phyloP scores from a whole-genome alignment of 2,888 invertebrate genomes.

The Morinoia aosen region DNA sequence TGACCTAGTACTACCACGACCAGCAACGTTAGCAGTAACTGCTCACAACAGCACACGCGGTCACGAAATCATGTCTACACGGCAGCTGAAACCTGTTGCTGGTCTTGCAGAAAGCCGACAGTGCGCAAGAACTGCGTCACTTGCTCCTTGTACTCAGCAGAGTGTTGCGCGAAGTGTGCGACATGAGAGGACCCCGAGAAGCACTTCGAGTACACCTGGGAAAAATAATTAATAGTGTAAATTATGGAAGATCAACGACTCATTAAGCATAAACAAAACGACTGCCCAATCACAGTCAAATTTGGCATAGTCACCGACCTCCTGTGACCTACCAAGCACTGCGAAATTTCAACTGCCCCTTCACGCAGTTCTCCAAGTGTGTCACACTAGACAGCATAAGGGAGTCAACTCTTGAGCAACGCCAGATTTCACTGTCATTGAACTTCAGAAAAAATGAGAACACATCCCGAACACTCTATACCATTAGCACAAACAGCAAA shows the following conservation, averaged over 20 bases:
- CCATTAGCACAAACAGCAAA: too few relatives aligned
- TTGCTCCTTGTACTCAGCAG: constrained; percentile 78
- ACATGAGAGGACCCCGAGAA: constrained; percentile 85
- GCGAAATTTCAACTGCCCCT: too few relatives aligned
- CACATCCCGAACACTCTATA: too few relatives aligned
- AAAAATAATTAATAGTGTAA: constrained; percentile 60
- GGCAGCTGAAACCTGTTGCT: neutral
- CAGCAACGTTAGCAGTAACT: neutral
- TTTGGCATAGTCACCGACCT: too few relatives aligned
- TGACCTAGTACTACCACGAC: neutral
- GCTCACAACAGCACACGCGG: neutral
- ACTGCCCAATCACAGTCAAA: too few relatives aligned
- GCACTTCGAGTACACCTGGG: constrained; percentile 79
- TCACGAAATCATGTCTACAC: neutral
- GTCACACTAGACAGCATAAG: too few relatives aligned
- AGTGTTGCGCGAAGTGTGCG: constrained; percentile 78
- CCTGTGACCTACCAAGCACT: too few relatives aligned
- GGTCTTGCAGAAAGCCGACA: constrained; percentile 70
- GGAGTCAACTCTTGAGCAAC: too few relatives aligned
- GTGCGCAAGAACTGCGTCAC: constrained; percentile 77
- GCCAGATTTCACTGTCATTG: too few relatives aligned
- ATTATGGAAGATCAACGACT: neutral
- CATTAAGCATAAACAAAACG: neutral
- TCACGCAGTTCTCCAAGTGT: too few relatives aligned
- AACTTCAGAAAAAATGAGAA: too few relatives aligned